Conservation (phyloP, 1,140 invertebrate genomes). For the Chlorops oryzae region DNA sequence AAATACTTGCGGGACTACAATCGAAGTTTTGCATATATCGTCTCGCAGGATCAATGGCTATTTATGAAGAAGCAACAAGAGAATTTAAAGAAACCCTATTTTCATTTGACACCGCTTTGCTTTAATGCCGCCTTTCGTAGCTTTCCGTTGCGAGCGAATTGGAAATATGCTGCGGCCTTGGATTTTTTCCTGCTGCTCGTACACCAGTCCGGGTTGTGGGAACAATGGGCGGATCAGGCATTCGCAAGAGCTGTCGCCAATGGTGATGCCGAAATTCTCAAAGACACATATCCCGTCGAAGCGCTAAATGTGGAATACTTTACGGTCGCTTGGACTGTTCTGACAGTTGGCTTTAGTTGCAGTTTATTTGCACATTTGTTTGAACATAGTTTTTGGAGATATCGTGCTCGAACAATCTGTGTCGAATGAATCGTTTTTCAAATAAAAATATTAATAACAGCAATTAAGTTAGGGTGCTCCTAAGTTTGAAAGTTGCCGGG, state of each 20-base stretch:
- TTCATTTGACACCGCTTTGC: conserved; percentile 27
- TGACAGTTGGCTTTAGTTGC: conserved; percentile 25
- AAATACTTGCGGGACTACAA: conserved; percentile 19
- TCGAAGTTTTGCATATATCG: conserved; percentile 29
- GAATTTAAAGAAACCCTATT: conserved; percentile 33
- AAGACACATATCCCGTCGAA: conserved; percentile 34
- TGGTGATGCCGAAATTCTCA: conserved; percentile 22
- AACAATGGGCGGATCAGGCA: conserved; percentile 28
- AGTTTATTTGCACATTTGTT: too few species aligned
- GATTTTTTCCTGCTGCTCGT: conserved; percentile 22
- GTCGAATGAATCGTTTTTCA: too few species aligned
- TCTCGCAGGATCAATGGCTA: conserved; percentile 23
- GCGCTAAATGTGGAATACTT: conserved; percentile 32
- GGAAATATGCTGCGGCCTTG: conserved; percentile 15
- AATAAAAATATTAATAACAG: too few species aligned
- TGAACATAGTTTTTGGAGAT: too few species aligned
- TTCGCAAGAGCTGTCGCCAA: conserved; percentile 22
- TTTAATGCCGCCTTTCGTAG: conserved; percentile 27
- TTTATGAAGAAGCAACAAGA: conserved; percentile 30
- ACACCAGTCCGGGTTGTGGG: conserved; percentile 27
- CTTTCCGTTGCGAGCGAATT: conserved; percentile 20
- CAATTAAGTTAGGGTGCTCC: too few species aligned
- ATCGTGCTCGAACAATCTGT: too few species aligned
- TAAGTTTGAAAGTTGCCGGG: too few species aligned
- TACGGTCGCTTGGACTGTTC: conserved; percentile 31